A percentile compares a stretch with the other conserved stretches of the same genome.
Conservation (phyloP, 2,113 vertebrate genomes). For the Hydropotes inermis region DNA sequence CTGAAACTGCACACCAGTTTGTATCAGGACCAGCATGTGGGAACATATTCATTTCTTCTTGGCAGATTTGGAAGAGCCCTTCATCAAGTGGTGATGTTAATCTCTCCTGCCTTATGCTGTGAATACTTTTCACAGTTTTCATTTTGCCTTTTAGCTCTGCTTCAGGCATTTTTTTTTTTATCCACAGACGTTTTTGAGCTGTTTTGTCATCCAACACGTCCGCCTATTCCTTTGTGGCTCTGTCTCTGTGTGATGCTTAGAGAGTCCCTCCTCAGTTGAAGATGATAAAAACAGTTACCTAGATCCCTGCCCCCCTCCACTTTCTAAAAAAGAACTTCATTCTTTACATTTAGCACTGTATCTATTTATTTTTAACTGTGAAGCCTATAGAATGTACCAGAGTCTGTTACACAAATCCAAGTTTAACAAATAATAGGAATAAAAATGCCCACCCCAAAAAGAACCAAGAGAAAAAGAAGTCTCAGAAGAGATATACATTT, state of each 20-base stretch:
- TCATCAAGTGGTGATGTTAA: fast-evolving
- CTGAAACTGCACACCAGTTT: background rate
- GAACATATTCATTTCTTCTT: background rate
- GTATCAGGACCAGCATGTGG: no score
- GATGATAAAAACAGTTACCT: background rate
- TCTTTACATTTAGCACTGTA: background rate
- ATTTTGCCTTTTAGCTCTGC: background rate
- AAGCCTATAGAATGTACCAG: background rate
- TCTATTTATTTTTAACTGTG: constrained; percentile 9
- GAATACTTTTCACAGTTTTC: background rate
- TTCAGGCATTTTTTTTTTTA: background rate
- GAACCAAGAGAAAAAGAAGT: background rate
- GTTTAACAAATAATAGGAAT: background rate
- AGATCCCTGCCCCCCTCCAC: background rate
- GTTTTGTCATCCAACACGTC: background rate
- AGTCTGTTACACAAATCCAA: background rate
- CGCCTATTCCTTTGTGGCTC: background rate
- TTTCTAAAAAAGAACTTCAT: background rate
- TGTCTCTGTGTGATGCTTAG: background rate
- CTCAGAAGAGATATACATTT: background rate
- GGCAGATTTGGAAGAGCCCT: background rate
- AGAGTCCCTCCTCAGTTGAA: background rate
- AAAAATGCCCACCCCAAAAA: background rate
- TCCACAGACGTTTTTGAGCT: background rate
- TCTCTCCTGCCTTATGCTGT: background rate